A percentile compares a stretch with the other conserved stretches of the same genome.
phyloP scores from a whole-genome alignment of 2,888 invertebrate genomes.

The Steinernema hermaphroditum region DNA sequence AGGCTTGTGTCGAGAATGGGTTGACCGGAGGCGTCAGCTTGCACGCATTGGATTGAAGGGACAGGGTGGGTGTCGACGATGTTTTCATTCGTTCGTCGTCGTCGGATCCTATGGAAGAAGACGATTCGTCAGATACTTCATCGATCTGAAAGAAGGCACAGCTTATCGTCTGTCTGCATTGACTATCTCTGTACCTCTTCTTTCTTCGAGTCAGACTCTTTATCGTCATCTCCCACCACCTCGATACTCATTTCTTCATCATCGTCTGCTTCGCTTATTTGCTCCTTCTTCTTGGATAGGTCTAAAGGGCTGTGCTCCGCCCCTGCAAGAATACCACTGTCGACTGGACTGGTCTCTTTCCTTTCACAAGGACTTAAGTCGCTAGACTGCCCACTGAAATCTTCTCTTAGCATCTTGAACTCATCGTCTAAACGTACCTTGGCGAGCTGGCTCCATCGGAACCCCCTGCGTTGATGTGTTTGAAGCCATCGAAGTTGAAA shows the following conservation, averaged over 20 bases:
- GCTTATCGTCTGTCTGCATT: neutral
- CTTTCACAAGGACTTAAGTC: slow-evolving; percentile 11
- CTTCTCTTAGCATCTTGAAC: neutral
- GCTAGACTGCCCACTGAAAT: slow-evolving; percentile 35
- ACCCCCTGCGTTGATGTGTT: slow-evolving; percentile 34
- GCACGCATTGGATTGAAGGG: neutral
- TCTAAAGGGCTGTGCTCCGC: slow-evolving; percentile 39
- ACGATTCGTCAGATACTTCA: slow-evolving; percentile 15
- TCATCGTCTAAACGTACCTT: slow-evolving; percentile 15
- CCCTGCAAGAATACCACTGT: neutral
- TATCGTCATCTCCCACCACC: slow-evolving; percentile 59
- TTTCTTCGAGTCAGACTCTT: slow-evolving; percentile 38
- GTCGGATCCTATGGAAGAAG: slow-evolving; percentile 15
- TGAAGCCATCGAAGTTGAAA: slow-evolving; percentile 34
- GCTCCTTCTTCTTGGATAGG: slow-evolving; percentile 29
- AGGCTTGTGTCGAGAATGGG: slow-evolving; percentile 46
- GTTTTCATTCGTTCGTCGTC: slow-evolving; percentile 24
- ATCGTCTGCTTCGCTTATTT: slow-evolving; percentile 47
- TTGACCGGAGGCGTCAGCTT: slow-evolving; percentile 44
- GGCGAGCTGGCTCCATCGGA: slow-evolving; percentile 54
- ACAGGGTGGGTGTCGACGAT: slow-evolving; percentile 1
- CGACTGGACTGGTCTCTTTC: slow-evolving; percentile 19
- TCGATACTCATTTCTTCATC: slow-evolving; percentile 66
- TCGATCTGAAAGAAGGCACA: neutral
- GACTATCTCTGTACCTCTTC: neutral